phyloP scores from a whole-genome alignment of 2,888 invertebrate genomes.

The Conomelus anceps region DNA sequence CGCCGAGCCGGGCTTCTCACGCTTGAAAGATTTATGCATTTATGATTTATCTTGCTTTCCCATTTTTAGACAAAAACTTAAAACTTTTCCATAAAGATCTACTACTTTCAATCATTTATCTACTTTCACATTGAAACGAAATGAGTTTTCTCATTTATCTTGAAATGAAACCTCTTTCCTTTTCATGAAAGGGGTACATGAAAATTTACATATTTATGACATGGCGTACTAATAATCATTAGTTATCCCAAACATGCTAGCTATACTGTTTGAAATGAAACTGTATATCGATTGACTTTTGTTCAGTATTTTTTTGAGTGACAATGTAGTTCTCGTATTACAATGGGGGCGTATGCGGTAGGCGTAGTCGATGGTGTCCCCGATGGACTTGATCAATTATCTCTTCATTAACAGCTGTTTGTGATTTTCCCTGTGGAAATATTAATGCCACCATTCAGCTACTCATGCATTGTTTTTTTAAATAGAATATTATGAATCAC shows the following conservation, averaged over 20 bases:
- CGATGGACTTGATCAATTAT: neutral
- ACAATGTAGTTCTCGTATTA: neutral
- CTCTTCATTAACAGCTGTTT: neutral
- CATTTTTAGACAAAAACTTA: too few relatives aligned
- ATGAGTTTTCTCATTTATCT: too few relatives aligned
- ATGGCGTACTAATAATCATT: neutral
- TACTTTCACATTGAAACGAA: too few relatives aligned
- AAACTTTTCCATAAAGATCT: too few relatives aligned
- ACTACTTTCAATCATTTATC: too few relatives aligned
- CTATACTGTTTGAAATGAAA: neutral
- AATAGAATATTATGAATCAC: too few relatives aligned
- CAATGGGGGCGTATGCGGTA: neutral
- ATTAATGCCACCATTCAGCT: neutral
- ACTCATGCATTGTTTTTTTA: neutral
- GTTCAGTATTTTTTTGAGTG: neutral
- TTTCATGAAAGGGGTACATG: neutral
- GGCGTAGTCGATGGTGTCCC: neutral
- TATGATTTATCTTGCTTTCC: too few relatives aligned
- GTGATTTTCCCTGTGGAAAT: neutral
- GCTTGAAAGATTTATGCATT: too few relatives aligned
- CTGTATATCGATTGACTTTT: neutral
- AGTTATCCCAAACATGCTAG: neutral
- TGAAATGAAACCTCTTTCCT: too few relatives aligned
- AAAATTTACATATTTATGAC: neutral
- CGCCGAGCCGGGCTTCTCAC: too few relatives aligned